A percentile compares a stretch with the other conserved stretches of the same genome.
phyloP scores from a whole-genome alignment of 2,113 vertebrate species.

The Turnix velox region DNA sequence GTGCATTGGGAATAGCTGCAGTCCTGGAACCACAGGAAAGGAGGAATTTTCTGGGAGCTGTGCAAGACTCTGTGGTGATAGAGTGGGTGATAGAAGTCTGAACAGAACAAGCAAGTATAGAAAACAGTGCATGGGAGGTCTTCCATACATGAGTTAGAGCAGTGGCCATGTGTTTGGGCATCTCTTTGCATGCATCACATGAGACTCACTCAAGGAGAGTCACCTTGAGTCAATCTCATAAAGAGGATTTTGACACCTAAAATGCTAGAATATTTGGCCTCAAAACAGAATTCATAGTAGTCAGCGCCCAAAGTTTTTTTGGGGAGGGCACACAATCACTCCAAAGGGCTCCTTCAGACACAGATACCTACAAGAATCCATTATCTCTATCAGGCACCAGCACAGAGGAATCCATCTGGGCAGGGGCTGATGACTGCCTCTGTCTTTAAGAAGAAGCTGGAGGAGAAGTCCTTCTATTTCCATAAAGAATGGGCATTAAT shows the following conservation, averaged over 20 bases:
- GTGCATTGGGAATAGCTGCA: not conserved
- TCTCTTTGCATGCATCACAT: not conserved
- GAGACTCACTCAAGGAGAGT: not conserved
- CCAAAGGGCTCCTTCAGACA: not conserved
- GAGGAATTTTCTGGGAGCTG: not conserved
- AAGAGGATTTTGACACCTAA: not conserved
- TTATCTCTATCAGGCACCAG: not conserved
- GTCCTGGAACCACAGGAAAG: not conserved
- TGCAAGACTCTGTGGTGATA: not conserved
- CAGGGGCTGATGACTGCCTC: not conserved
- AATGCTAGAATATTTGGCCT: not conserved
- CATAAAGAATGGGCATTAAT: not conserved
- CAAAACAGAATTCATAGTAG: not conserved
- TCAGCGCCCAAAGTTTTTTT: not conserved
- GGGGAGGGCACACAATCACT: not conserved
- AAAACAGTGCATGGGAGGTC: not conserved
- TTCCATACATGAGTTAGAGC: not conserved
- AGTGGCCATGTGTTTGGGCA: accelerated
- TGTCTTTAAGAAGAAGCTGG: not conserved
- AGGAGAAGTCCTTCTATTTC: not conserved
- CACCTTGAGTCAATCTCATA: accelerated
- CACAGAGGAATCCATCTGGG: not conserved
- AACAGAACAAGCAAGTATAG: not conserved
- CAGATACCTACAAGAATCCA: not conserved
- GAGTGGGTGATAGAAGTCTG: not conserved